phyloP scores from a whole-genome alignment of 2,113 vertebrate genomes.

The Vimba vimba region DNA sequence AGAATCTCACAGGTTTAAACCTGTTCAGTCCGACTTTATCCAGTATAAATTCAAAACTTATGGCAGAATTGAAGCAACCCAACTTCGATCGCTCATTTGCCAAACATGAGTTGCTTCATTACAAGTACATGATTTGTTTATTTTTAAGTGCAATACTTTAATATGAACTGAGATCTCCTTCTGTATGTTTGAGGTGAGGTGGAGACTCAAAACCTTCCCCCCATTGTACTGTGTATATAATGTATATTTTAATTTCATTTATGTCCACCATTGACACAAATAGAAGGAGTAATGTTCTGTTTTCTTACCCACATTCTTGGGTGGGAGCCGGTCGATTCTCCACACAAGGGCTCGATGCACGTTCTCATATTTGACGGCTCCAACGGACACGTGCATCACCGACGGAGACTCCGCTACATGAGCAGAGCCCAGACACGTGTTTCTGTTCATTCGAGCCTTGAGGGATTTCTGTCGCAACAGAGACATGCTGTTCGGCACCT shows the following conservation, averaged over 20 bases:
- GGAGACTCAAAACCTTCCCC: background rate
- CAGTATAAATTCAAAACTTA: no score
- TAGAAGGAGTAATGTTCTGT: background rate
- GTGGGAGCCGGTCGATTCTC: constrained; percentile 95
- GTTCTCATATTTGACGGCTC: constrained; percentile 94
- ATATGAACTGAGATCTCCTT: no score
- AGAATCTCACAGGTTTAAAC: no score
- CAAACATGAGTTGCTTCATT: no score
- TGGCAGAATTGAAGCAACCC: no score
- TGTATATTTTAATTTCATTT: background rate
- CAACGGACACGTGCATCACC: constrained; percentile 88
- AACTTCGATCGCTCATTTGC: no score
- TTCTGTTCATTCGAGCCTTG: constrained; percentile 94
- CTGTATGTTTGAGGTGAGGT: no score
- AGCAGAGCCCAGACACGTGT: constrained; percentile 85
- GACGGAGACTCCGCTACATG: constrained; percentile 83
- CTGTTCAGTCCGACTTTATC: no score
- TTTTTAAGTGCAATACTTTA: no score
- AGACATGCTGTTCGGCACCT: constrained; percentile 88
- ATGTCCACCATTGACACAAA: background rate
- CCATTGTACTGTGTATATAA: background rate
- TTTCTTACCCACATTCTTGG: constrained; percentile 89
- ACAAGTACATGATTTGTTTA: no score
- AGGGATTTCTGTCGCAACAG: constrained; percentile 91
- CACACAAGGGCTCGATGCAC: constrained; percentile 92